Percentiles rank a stretch among this genome's conserved stretches.
These are phyloP conservation scores for Poecilia velifera DNA, from an alignment of 2,797 vertebrate species.

Conservation along the genomic window DNA sequence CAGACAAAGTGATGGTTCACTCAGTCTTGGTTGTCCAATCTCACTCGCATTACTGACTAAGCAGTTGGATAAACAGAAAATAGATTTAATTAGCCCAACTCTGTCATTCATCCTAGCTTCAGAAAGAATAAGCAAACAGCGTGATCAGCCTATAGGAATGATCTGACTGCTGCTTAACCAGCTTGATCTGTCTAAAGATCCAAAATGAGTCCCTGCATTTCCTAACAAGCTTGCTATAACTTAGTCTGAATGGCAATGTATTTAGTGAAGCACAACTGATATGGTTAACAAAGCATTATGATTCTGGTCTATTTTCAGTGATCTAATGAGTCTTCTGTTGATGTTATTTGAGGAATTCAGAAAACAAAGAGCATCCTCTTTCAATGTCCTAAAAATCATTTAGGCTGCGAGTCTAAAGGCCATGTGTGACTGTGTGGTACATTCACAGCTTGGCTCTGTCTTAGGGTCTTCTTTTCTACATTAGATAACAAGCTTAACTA, in stretches of 20 bases:
- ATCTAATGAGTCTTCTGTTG: slow-evolving; percentile 14
- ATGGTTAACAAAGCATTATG: slow-evolving; percentile 17
- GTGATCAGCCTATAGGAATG: slow-evolving; percentile 20
- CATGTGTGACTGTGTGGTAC: not conserved
- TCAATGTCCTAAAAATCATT: not conserved
- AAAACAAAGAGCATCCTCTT: not conserved
- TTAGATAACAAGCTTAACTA: no score
- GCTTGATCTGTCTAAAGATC: slow-evolving; percentile 27
- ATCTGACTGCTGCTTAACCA: slow-evolving; percentile 37
- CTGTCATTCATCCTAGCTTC: slow-evolving; percentile 44
- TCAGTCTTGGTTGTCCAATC: slow-evolving; percentile 1
- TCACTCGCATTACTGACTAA: slow-evolving; percentile 23
- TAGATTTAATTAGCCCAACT: slow-evolving; percentile 31
- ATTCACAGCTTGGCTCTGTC: not conserved
- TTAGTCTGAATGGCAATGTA: slow-evolving; percentile 37
- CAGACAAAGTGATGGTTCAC: slow-evolving; percentile 18
- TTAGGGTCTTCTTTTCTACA: not conserved
- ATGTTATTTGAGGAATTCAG: slow-evolving; percentile 17
- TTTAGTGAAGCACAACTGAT: slow-evolving; percentile 44
- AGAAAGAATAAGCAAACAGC: slow-evolving; percentile 40
- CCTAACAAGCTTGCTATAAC: not conserved
- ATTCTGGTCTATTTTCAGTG: not conserved
- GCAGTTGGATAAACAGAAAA: slow-evolving; percentile 36
- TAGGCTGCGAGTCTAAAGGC: not conserved
- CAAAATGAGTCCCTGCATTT: not conserved